Base-by-base conservation (phyloP, 2,797 vertebrate genomes). In the Siniperca obscura region DNA sequence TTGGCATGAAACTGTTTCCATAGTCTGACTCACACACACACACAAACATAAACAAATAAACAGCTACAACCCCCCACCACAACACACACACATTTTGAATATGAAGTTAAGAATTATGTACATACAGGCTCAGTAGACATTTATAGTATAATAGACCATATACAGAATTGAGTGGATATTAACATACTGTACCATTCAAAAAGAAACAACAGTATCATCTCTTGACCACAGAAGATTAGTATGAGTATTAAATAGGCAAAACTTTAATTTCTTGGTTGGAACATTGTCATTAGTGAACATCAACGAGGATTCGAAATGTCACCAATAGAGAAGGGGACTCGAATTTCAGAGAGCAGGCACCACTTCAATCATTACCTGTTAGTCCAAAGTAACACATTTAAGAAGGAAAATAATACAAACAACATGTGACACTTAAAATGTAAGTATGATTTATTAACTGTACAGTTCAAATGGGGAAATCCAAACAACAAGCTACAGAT, bases 1-100 rank as follows among this genome's bases (percentile, higher is more conserved):
- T 36, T 86, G 76, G 83, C 68, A 87, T 75, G 42, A 83, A 90
- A 75, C 57, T 59, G 73, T 68, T 86, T 84, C 57, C 46, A 78
- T 73, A 36, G 30, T 50, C 70, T 86, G 80, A 85, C 48, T 82
- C 81, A 87, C 69, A 80, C 75, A 83, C 75, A 83, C 56, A 83
- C 27, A 70, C 56, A 83, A 67, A 74, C 52, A 81, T 76, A 86
- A 78, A 86, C 59, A 90, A 82, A 81, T 56, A 80, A 76, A 74
- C 22, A 46, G 46, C 46, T 56, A 44, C 60, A 46, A 42, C 34
- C 48, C 50, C 50, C 66, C 55, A 57, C 16, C 21, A 53, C n/a
- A 52, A 14, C 13, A 55, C 50, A 76, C 27, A 70, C 16, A 73
- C 30, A 48, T 21, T 74, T 59, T 64, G 14, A 85, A 62, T 71